Evolutionary conservation across 2,113 vertebrate species (phyloP).

Genomic region (Fulica atra): DNA sequence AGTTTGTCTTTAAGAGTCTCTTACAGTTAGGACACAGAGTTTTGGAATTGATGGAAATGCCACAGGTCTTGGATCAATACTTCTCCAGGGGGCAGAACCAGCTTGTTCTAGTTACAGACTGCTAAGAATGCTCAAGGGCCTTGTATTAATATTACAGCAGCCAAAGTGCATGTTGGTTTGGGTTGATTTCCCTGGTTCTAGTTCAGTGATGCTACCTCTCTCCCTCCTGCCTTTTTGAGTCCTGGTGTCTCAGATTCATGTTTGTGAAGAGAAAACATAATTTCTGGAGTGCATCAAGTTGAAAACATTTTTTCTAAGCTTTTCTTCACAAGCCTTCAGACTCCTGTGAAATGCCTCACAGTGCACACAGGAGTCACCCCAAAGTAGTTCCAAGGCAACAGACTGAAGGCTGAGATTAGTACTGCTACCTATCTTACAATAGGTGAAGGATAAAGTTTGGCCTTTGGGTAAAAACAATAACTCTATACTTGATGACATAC

Average conservation of each 20-base stretch:
- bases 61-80: background rate
- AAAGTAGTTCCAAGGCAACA: background rate
- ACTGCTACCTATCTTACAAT: background rate
- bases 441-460: background rate
- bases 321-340: background rate
- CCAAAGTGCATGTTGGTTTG: background rate
- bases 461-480: background rate
- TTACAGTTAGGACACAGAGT: background rate
- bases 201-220: background rate
- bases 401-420: background rate
- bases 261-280: background rate
- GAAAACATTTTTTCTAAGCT: background rate
- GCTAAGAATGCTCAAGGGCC: background rate
- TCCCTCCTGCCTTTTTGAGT: background rate
- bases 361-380: background rate
- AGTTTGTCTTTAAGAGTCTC: background rate
- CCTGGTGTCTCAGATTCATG: background rate
- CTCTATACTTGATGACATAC: background rate
- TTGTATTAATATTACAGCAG: background rate
- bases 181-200: constrained; percentile 3
- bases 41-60: background rate
- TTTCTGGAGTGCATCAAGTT: background rate
- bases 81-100: background rate
- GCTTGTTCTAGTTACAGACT: background rate
- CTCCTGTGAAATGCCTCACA: background rate